Conservation (phyloP, 2,113 vertebrate species). For the Baryphthengus martii region DNA sequence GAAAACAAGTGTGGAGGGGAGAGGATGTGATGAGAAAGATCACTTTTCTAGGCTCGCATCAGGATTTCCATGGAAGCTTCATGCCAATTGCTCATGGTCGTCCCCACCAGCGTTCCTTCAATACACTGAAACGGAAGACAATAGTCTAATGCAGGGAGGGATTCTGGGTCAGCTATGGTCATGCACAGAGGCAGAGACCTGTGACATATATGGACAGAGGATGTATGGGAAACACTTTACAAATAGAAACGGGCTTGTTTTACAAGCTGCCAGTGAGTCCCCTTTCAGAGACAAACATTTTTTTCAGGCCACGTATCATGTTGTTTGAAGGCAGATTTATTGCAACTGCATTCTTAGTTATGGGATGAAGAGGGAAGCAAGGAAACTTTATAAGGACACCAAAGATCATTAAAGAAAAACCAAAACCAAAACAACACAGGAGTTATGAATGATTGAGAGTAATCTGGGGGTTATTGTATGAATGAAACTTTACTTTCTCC, state of each 20-base stretch:
- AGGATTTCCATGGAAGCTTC: background rate
- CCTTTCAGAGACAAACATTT: background rate
- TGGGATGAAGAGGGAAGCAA: background rate
- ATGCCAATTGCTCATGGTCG: background rate
- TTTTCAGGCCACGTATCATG: background rate
- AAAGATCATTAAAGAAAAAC: background rate
- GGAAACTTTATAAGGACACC: background rate
- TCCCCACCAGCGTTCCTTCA: background rate
- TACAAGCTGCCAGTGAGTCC: background rate
- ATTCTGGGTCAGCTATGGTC: background rate
- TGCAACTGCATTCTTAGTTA: background rate
- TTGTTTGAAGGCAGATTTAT: background rate
- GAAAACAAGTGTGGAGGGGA: background rate
- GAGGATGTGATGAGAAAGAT: background rate
- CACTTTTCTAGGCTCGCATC: background rate
- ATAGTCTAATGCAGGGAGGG: background rate
- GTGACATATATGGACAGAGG: background rate
- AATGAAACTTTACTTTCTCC: constrained; percentile 9
- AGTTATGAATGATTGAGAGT: background rate
- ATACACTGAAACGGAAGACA: background rate
- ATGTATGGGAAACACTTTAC: background rate
- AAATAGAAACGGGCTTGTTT: background rate
- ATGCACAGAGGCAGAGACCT: background rate
- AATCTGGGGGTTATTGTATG: background rate
- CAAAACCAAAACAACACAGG: background rate